Conservation (phyloP, 2,797 vertebrate species). For the Amblyopsis hoosieri region DNA sequence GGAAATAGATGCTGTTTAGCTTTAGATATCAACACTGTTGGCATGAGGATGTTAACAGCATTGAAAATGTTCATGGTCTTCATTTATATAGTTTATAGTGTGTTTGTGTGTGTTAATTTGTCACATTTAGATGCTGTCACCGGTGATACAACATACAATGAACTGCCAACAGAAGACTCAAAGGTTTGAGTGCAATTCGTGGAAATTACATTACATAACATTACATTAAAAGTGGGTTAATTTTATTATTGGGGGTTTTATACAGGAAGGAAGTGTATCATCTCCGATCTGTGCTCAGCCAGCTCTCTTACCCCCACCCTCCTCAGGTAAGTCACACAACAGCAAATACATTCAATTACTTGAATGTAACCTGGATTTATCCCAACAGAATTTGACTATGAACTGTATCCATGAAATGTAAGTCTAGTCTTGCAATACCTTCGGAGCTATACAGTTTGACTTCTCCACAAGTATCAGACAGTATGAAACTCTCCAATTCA, state of each 20-base stretch:
- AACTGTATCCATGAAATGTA: neutral
- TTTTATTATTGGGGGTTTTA: neutral
- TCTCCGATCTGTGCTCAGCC: constrained; percentile 53
- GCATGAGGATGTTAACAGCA: no score
- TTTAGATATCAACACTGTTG: no score
- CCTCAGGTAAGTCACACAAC: constrained; percentile 55
- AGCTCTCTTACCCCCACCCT: constrained; percentile 18
- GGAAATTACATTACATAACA: no score
- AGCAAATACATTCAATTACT: neutral
- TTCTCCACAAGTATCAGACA: no score
- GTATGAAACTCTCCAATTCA: no score
- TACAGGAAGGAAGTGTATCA: constrained; percentile 51
- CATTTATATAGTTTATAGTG: neutral
- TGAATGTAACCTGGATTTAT: neutral
- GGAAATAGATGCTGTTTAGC: no score
- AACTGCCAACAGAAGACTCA: constrained; percentile 11
- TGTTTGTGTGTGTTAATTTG: neutral
- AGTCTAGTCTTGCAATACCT: no score
- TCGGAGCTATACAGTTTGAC: no score
- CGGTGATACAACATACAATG: neutral
- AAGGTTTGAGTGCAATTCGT: constrained; percentile 37
- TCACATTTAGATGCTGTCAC: constrained; percentile 37
- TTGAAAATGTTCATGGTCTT: neutral
- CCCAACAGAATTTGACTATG: neutral
- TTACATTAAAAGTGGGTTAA: neutral